Percentiles rank a stretch among this genome's conserved stretches.
phyloP scores from a whole-genome alignment of 2,888 invertebrate species.

The Thymelicus lineola region DNA sequence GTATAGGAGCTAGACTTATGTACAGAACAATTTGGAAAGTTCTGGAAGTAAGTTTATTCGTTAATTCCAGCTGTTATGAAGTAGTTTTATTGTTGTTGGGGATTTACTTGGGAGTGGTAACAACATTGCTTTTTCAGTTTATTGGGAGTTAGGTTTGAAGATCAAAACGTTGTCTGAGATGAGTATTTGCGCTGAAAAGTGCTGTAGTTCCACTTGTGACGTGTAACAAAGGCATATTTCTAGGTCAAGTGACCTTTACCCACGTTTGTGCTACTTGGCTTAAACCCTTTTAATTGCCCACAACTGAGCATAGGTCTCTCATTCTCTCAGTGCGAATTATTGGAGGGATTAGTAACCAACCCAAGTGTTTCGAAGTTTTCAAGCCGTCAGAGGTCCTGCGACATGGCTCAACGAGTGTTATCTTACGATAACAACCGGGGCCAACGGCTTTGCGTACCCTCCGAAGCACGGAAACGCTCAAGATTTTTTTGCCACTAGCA shows the following conservation, averaged over 20 bases:
- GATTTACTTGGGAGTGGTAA: not conserved
- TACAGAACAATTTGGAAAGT: not conserved
- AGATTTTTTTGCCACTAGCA: too few species aligned
- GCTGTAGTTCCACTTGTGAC: constrained; percentile 18
- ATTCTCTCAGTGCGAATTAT: too few species aligned
- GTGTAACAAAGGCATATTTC: constrained; percentile 55
- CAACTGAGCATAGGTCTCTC: too few species aligned
- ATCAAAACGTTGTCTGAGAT: not conserved
- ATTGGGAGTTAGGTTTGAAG: not conserved
- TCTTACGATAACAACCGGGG: too few species aligned
- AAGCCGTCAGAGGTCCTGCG: too few species aligned
- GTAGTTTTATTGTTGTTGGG: not conserved
- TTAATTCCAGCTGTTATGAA: constrained; percentile 1
- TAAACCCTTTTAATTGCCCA: too few species aligned
- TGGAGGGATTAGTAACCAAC: too few species aligned
- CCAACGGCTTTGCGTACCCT: too few species aligned
- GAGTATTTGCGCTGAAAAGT: constrained; percentile 7
- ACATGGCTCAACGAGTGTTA: too few species aligned
- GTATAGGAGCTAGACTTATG: not conserved
- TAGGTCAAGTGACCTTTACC: constrained; percentile 58
- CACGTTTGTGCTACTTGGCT: constrained; percentile 18
- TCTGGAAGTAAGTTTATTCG: not conserved
- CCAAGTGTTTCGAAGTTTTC: too few species aligned
- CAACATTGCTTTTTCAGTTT: not conserved
- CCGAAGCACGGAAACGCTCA: too few species aligned